Evolutionary conservation across 2,888 invertebrate species (phyloP).

Genomic region (Drosophila suboccidentalis): DNA sequence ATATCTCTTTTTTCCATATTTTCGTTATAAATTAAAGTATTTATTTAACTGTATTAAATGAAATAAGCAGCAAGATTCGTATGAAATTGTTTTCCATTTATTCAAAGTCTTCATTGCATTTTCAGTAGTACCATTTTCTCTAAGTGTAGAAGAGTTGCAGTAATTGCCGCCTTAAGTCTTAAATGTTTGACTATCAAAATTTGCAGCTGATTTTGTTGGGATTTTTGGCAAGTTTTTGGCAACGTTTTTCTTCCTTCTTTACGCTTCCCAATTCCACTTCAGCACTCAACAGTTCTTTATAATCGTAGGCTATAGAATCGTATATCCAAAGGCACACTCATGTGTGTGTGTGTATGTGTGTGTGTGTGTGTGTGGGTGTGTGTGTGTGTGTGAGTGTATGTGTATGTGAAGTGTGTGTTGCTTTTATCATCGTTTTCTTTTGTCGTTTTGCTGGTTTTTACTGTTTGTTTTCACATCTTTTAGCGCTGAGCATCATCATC

Average conservation of each 20-base stretch:
- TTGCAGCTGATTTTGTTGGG: slow-evolving; percentile 26
- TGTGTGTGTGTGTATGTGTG: slow-evolving; percentile 12
- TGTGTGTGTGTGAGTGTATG: background rate
- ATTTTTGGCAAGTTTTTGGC: slow-evolving; percentile 29
- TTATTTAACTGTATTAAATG: background rate
- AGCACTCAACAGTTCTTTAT: background rate
- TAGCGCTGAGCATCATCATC: slow-evolving; percentile 20
- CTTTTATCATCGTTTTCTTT: slow-evolving; percentile 40
- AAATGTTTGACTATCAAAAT: slow-evolving; percentile 27
- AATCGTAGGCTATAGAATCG: slow-evolving; percentile 15
- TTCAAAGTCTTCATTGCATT: background rate
- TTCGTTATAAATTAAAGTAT: too few relatives aligned
- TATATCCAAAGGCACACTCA: slow-evolving; percentile 7
- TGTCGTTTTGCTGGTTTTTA: slow-evolving; percentile 51
- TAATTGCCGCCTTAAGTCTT: slow-evolving; percentile 2
- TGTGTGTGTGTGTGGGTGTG: too few relatives aligned
- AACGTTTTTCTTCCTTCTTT: slow-evolving; percentile 3
- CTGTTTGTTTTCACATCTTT: slow-evolving; percentile 57
- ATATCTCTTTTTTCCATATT: too few relatives aligned
- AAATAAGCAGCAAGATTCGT: too few relatives aligned
- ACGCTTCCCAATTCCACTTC: slow-evolving; percentile 2
- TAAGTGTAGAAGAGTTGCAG: background rate
- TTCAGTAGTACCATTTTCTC: background rate
- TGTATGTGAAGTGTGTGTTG: slow-evolving; percentile 20
- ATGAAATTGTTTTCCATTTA: too few relatives aligned